These are phyloP conservation scores for Chinchilla lanigera DNA, from an alignment of 2,113 vertebrate species.

Conservation along the genomic window DNA sequence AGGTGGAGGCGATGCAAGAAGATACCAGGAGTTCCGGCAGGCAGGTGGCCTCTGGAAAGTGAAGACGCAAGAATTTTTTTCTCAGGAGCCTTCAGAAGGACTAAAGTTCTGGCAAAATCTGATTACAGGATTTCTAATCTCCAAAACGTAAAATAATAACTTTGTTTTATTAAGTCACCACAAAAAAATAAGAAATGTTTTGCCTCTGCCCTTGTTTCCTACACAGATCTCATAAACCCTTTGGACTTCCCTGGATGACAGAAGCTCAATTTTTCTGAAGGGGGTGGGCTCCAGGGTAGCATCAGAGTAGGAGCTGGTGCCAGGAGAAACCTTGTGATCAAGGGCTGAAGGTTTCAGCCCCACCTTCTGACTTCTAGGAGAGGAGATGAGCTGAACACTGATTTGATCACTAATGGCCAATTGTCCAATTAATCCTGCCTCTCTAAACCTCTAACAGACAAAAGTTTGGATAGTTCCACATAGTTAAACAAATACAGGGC, in stretches of 20 bases:
- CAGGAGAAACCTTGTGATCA: background rate
- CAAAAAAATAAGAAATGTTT: background rate
- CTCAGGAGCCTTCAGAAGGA: background rate
- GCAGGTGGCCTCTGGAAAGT: background rate
- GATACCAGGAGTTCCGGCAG: background rate
- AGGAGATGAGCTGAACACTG: background rate
- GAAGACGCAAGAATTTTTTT: background rate
- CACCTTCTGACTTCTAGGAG: background rate
- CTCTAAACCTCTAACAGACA: background rate
- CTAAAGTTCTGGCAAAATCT: background rate
- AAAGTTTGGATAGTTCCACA: background rate
- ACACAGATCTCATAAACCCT: background rate
- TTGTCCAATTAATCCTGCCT: background rate
- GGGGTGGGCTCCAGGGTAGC: background rate
- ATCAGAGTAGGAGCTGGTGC: background rate
- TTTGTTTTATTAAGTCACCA: background rate
- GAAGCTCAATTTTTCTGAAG: background rate
- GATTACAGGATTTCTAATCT: background rate
- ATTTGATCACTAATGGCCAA: background rate
- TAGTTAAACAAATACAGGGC: background rate
- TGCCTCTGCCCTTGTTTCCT: background rate
- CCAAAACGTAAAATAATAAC: background rate
- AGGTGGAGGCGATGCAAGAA: background rate
- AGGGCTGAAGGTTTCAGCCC: background rate
- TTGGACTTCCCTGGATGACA: background rate